Conservation (phyloP, 2,113 vertebrate species). For the Struthio camelus region DNA sequence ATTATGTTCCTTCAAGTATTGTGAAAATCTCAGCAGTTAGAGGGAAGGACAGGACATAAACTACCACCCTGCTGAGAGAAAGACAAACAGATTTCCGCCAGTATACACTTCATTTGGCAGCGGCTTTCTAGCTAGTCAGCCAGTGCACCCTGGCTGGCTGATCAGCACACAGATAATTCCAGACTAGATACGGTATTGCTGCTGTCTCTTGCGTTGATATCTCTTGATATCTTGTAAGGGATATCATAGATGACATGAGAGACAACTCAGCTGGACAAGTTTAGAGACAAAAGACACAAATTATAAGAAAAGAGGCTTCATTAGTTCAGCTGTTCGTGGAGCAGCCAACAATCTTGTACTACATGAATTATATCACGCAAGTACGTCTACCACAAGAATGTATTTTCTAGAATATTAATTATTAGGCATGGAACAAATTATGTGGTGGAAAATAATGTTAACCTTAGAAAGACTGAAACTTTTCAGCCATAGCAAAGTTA, state of each 20-base stretch:
- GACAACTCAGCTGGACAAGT: constrained; percentile 25
- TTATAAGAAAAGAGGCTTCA: neutral
- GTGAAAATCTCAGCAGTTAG: constrained; percentile 48
- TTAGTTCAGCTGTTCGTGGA: neutral
- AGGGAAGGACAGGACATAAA: neutral
- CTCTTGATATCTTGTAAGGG: neutral
- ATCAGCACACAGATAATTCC: constrained; percentile 13
- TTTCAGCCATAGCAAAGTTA: constrained; percentile 47
- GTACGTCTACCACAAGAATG: neutral
- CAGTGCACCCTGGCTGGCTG: constrained; percentile 33
- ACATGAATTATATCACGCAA: neutral
- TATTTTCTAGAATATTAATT: constrained; percentile 39
- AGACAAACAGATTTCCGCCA: constrained; percentile 49
- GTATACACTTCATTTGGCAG: constrained; percentile 49
- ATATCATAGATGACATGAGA: constrained; percentile 42
- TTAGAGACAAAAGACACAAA: constrained; percentile 31
- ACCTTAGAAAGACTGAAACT: constrained; percentile 31
- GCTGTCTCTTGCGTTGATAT: neutral
- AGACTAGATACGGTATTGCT: neutral
- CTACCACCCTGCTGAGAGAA: constrained; percentile 43
- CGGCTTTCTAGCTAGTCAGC: constrained; percentile 53
- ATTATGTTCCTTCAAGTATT: constrained; percentile 24
- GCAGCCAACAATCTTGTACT: neutral
- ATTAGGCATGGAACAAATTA: neutral
- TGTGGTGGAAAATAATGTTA: neutral